Percentiles rank a stretch among this genome's conserved stretches.
Evolutionary conservation across 1,140 invertebrate genomes (phyloP).

Genomic region (Lucilia cuprina): DNA sequence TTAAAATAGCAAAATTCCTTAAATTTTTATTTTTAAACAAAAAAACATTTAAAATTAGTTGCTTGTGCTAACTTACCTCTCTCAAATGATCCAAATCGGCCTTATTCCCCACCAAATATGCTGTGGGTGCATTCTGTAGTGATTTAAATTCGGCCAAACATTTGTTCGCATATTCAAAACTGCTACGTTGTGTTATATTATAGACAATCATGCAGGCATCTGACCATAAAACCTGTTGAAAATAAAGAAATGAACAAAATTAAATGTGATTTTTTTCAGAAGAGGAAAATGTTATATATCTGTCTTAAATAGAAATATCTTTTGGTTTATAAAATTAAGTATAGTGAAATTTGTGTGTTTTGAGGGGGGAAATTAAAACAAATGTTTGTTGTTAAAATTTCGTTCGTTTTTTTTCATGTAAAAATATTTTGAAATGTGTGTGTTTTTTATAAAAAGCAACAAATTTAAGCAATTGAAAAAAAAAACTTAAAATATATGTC

Average conservation of each 20-base stretch:
- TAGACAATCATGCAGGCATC: constrained; percentile 82
- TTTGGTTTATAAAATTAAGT: neutral
- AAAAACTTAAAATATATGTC: neutral
- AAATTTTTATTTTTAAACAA: no score
- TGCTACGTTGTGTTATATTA: constrained; percentile 76
- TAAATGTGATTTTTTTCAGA: neutral
- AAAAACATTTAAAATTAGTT: no score
- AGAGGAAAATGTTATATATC: neutral
- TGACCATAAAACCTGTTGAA: constrained; percentile 72
- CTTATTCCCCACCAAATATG: constrained; percentile 76
- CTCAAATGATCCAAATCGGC: constrained; percentile 78
- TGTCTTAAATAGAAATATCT: neutral
- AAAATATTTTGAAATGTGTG: neutral
- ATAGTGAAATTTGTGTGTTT: neutral
- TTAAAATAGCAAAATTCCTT: neutral
- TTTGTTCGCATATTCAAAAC: constrained; percentile 73
- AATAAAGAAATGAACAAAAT: neutral
- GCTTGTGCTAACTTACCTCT: constrained; percentile 65
- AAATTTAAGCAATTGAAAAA: neutral
- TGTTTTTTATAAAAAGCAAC: neutral
- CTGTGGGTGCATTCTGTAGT: constrained; percentile 66
- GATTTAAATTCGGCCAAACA: constrained; percentile 68
- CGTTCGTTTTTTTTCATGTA: neutral
- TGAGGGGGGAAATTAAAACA: neutral
- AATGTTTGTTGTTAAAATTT: neutral